Percentiles rank a stretch among this genome's conserved stretches.
These are phyloP conservation scores for Squalus acanthias DNA, from an alignment of 2,797 vertebrate species.

Conservation along the genomic window DNA sequence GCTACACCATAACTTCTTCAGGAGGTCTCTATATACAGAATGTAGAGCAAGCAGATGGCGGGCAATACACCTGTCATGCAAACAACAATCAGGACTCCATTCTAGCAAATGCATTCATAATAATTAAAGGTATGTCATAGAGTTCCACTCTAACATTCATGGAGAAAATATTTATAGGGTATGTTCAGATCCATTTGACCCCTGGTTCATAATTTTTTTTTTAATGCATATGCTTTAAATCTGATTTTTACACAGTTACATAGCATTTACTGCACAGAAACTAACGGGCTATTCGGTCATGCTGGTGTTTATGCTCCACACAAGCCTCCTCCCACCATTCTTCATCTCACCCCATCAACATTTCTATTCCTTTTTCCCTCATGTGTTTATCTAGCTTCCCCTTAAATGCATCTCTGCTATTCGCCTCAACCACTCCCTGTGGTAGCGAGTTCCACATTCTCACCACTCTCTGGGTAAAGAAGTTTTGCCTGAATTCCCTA, in stretches of 20 bases:
- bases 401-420: background rate
- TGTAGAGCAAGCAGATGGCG: constrained; percentile 76
- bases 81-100: constrained; percentile 85
- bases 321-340: too few species aligned
- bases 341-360: background rate
- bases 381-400: background rate
- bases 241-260: background rate
- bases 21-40: constrained; percentile 92
- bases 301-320: too few species aligned
- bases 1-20: constrained; percentile 81
- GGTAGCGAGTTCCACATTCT: background rate
- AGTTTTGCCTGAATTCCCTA: background rate
- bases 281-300: background rate
- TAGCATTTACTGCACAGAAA: background rate
- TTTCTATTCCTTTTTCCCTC: background rate
- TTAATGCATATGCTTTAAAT: background rate
- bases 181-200: background rate
- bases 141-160: background rate
- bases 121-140: constrained; percentile 78
- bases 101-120: constrained; percentile 82
- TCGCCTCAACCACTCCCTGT: background rate
- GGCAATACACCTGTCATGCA: constrained; percentile 89
- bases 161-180: background rate
- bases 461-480: background rate
- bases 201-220: too few species aligned